Base-by-base conservation (phyloP, 2,888 invertebrate genomes). In the Rambutsinella grinnellia region DNA sequence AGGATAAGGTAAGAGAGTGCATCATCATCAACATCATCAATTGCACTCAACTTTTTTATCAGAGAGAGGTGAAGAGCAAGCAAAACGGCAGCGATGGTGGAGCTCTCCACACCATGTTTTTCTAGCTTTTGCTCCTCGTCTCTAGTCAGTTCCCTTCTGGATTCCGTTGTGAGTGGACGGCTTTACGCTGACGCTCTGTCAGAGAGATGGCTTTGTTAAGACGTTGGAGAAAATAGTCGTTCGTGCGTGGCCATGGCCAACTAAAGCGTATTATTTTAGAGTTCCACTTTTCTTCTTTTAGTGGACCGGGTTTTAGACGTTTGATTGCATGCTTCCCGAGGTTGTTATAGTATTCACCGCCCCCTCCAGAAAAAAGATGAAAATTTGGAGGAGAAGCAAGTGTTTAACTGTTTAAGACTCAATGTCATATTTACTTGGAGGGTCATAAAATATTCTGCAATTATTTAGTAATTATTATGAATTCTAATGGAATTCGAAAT, bases 81-180 rank as follows among this genome's bases (percentile, higher is more conserved):
- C n/a, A 49, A 13, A 49, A 17, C 15, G 49, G 49, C 19, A n/a
- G 49, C 5, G 49, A 5, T 49, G 49, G 13, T 28, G 58, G 13
- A 28, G 27, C 15, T 26, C 15, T 26, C 15, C 26, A 27, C 23
- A 19, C 19, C 27, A 27, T 57, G n/a, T 28, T 28, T n/a, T n/a
- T 36, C 5, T 36, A 13, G 36, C 6, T 36, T 36, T 36, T 36
- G 36, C 19, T 57, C 36, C 27, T 57, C 13, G 19, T 15, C 17
- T 23, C 27, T 17, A 10, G 15, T 28, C 60, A 76, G 76, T 76
- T 26, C 49, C 65, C 54, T 51, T 76, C 65, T 63, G 60, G 76
- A 58, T 69, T 65, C 63, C 60, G 76, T 46, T 46, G 69, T 28
- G 76, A 60, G 76, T 49, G 65, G 76, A 76, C 49, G 72, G 23